These are phyloP conservation scores for Agriopis aurantiaria DNA, from an alignment of 2,888 invertebrate species.

Conservation along the genomic window DNA sequence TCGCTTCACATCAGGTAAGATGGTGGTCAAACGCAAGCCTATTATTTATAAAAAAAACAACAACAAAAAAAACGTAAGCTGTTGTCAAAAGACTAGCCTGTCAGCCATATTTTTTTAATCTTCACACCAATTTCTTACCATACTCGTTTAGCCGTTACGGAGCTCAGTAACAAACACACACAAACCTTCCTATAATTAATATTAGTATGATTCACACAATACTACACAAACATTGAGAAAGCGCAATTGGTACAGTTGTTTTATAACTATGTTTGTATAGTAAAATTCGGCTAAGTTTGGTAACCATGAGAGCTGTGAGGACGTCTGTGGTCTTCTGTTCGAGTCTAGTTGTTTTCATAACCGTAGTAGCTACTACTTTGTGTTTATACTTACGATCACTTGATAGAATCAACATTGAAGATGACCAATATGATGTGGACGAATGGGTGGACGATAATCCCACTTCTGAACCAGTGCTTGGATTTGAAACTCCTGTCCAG, in stretches of 20 bases:
- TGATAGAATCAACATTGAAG: neutral
- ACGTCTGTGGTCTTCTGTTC: conserved; percentile 10
- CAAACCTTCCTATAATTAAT: neutral
- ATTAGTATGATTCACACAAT: neutral
- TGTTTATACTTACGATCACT: conserved; percentile 7
- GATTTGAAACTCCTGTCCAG: neutral
- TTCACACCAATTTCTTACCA: too few relatives aligned
- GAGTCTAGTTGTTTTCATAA: neutral
- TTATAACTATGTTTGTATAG: neutral
- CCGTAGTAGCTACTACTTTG: neutral
- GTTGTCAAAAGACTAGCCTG: too few relatives aligned
- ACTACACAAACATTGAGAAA: neutral
- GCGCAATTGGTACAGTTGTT: conserved; percentile 13
- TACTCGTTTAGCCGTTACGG: too few relatives aligned
- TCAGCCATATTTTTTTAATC: too few relatives aligned
- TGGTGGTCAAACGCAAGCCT: too few relatives aligned
- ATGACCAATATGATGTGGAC: neutral
- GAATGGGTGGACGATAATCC: neutral
- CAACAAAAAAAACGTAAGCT: too few relatives aligned
- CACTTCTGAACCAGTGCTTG: neutral
- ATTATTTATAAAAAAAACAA: too few relatives aligned
- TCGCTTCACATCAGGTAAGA: too few relatives aligned
- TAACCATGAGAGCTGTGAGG: conserved; percentile 25
- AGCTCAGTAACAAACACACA: neutral
- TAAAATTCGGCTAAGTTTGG: neutral